Base-by-base conservation (phyloP, 2,888 invertebrate genomes). In the Linyphia triangularis region DNA sequence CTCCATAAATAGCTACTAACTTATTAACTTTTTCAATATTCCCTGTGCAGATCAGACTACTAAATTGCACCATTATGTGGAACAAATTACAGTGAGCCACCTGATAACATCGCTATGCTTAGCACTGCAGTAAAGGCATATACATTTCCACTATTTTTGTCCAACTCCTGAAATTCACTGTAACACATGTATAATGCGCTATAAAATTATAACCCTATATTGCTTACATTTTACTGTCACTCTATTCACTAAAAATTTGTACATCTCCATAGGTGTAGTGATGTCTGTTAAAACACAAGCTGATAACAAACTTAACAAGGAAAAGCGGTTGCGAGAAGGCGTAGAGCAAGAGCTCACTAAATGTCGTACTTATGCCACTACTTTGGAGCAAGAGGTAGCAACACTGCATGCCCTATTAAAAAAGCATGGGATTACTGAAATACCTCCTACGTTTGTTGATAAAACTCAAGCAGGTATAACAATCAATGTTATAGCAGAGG, bases 301-400 rank as follows among this genome's bases (percentile, higher is more conserved):
- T 10, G 93, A 93, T 30, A 92, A 92, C 26, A 92, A 91, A 81
- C 89, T 93, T 13, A 91, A 91, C 43, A 91, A 92, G 57, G 93
- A 93, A 88, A 90, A 90, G 77, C 90, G 91, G 22, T 90, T 91
- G 2, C 89, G 92, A 19, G 92, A 92, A 90, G 92, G 92, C 1
- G 90, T 92, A 57, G 93, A 93, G 83, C 92, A 92, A 79, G 93
- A 93, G 90, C 91, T 93, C 37, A 89, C 91, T 30, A 92, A 93
- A 90, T 93, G 92, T 81, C 91, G 92, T 16, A 92, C 92, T 65
- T 93, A 93, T 89, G 92, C 92, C 83, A 90, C 92, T 4, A 92
- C 92, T 28, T 92, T 93, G 90, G 93, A 93, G 85, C 90, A 91
- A 37, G 93, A 93, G 85, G 93, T 93, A 26, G 92, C 92, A 88